Conservation (phyloP, 2,888 invertebrate species). For the Serripes groenlandicus region DNA sequence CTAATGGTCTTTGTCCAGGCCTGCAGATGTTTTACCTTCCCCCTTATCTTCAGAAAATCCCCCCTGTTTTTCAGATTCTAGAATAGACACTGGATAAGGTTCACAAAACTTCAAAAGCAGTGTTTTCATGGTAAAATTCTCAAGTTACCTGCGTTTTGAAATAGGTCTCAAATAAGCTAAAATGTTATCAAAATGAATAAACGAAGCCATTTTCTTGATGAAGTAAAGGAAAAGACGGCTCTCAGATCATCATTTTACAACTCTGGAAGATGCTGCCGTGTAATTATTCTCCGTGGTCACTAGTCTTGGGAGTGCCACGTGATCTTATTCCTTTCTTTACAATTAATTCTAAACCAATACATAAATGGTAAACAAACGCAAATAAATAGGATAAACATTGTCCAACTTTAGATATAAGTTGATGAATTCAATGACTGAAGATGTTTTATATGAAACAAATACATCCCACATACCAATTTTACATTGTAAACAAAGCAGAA, state of each 20-base stretch:
- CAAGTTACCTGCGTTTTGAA: slow-evolving; percentile 21
- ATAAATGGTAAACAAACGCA: too few species aligned
- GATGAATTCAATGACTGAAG: too few species aligned
- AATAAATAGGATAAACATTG: too few species aligned
- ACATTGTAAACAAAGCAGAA: slow-evolving; percentile 1
- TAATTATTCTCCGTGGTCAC: background rate
- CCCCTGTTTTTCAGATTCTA: too few species aligned
- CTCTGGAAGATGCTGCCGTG: background rate
- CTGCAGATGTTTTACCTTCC: too few species aligned
- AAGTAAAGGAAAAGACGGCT: too few species aligned
- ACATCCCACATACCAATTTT: background rate
- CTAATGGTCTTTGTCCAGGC: too few species aligned
- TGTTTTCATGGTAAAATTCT: background rate
- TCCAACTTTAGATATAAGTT: too few species aligned
- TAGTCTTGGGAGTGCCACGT: slow-evolving; percentile 8
- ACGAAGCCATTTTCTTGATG: slow-evolving; percentile 24
- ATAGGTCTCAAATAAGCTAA: slow-evolving; percentile 36
- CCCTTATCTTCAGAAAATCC: too few species aligned
- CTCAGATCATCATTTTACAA: too few species aligned
- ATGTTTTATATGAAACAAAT: too few species aligned
- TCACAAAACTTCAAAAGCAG: background rate
- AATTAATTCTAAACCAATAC: background rate
- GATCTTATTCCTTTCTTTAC: background rate
- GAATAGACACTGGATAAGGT: too few species aligned
- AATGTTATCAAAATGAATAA: slow-evolving; percentile 35